Evolutionary conservation across 2,113 vertebrate genomes (phyloP).

Genomic region (Hassar affinis): DNA sequence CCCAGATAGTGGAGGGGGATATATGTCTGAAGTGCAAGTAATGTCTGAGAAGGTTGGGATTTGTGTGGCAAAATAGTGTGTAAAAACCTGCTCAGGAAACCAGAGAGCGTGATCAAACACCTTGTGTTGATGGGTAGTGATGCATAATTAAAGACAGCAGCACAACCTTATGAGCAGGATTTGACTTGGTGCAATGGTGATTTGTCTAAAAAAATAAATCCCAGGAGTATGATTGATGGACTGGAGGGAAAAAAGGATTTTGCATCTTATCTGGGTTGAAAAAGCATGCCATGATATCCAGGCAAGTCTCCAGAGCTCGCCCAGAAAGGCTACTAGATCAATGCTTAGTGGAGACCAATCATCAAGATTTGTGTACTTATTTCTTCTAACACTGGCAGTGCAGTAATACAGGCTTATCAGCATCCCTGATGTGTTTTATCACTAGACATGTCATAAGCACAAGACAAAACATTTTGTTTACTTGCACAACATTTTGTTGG

Average conservation of each 20-base stretch:
- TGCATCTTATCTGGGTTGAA: not conserved
- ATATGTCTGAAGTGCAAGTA: not conserved
- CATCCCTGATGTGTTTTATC: not conserved
- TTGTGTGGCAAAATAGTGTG: too few relatives aligned
- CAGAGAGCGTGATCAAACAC: not conserved
- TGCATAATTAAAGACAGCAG: not conserved
- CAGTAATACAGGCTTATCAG: not conserved
- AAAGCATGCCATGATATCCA: not conserved
- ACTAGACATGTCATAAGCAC: not conserved
- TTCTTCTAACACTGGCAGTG: not conserved
- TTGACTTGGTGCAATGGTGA: not conserved
- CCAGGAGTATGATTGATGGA: not conserved
- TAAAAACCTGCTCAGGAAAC: too few relatives aligned
- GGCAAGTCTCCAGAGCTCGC: not conserved
- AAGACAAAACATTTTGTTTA: not conserved
- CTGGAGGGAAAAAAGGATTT: not conserved
- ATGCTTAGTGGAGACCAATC: not conserved
- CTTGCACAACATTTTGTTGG: not conserved
- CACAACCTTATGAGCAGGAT: not conserved
- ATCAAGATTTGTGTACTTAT: not conserved
- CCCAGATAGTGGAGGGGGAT: too few relatives aligned
- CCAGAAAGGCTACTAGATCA: not conserved
- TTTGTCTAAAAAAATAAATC: not conserved
- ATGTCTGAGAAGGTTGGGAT: not conserved
- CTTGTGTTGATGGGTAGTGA: not conserved